phyloP scores from a whole-genome alignment of 2,888 invertebrate species.

The Coleophora deauratella region DNA sequence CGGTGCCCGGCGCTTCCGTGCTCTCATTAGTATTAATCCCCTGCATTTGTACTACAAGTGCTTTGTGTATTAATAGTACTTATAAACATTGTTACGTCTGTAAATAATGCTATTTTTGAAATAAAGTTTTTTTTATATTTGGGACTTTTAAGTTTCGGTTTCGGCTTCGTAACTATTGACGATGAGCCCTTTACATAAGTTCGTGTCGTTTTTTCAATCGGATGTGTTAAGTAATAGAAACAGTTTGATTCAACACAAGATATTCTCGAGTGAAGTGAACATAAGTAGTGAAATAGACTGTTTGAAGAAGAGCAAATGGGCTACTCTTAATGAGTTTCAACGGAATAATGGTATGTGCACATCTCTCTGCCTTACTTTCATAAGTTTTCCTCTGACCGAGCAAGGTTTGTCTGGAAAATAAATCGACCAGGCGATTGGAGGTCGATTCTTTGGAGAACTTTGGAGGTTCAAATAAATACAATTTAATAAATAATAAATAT shows the following conservation, averaged over 20 bases:
- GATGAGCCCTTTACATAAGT: constrained; percentile 77
- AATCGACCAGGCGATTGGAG: no score
- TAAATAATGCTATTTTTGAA: no score
- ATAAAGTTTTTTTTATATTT: no score
- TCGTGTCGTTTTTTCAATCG: constrained; percentile 76
- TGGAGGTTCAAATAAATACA: no score
- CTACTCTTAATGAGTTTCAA: constrained; percentile 62
- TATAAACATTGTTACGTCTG: no score
- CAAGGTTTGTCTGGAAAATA: no score
- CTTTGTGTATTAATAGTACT: constrained; percentile 4
- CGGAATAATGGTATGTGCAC: constrained; percentile 53
- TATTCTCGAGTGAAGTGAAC: constrained; percentile 74
- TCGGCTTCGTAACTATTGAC: constrained; percentile 9
- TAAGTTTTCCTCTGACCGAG: neutral
- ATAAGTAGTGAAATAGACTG: constrained; percentile 55
- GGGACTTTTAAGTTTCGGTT: no score
- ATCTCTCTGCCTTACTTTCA: no score
- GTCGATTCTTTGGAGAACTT: no score
- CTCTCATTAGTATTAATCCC: no score
- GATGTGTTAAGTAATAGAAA: constrained; percentile 66
- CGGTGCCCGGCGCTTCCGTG: constrained; percentile 22
- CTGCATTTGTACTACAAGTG: constrained; percentile 11
- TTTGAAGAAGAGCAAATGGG: constrained; percentile 70
- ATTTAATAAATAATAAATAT: no score
- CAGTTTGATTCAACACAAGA: constrained; percentile 59